Evolutionary conservation across 2,888 invertebrate species (phyloP).

Genomic region (Morinoia aosen): DNA sequence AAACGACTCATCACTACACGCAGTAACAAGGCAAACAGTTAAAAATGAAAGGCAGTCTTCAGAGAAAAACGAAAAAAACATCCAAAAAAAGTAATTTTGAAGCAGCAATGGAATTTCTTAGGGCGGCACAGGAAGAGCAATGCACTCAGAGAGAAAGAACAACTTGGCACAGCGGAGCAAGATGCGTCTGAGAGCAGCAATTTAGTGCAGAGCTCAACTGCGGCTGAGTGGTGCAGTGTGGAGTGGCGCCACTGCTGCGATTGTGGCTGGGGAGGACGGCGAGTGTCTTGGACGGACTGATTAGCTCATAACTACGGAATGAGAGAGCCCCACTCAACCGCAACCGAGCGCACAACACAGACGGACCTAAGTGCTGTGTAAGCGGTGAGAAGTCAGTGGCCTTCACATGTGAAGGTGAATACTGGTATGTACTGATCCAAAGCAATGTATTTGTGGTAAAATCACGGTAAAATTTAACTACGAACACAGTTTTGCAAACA

Average conservation of each 20-base stretch:
- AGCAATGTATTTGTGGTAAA: no score
- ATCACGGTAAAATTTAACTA: no score
- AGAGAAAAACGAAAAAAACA: background rate
- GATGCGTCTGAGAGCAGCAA: background rate
- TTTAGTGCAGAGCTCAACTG: background rate
- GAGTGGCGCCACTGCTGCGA: background rate
- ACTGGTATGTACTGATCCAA: no score
- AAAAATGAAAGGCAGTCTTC: background rate
- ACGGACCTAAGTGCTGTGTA: background rate
- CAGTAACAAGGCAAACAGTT: background rate
- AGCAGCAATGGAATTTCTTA: background rate
- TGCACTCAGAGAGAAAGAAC: constrained; percentile 15
- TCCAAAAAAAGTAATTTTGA: background rate
- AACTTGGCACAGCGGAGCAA: constrained; percentile 14
- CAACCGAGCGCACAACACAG: background rate
- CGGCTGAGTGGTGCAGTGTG: background rate
- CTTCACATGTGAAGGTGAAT: background rate
- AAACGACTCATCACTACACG: background rate
- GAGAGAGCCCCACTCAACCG: background rate
- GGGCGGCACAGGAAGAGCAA: background rate
- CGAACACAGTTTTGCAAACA: no score
- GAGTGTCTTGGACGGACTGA: background rate
- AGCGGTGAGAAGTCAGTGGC: background rate
- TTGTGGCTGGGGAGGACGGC: background rate
- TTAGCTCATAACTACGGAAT: background rate